Evolutionary conservation across 2,888 invertebrate genomes (phyloP).

Genomic region (Orthonychiurus folsomi): DNA sequence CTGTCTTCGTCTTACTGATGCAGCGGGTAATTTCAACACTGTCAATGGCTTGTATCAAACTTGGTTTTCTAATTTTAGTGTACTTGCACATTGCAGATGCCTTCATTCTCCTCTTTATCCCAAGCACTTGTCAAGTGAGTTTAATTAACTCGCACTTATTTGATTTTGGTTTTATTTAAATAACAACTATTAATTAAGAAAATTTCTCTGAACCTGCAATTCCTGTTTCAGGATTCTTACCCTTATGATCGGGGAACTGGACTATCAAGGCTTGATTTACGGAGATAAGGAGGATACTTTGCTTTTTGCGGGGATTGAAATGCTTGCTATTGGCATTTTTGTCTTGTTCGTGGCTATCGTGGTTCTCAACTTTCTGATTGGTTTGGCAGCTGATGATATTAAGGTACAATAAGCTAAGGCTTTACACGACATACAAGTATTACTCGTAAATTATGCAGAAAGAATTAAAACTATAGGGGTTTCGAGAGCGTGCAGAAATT

Average conservation of each 20-base stretch:
- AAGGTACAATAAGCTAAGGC: not conserved
- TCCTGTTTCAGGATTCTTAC: constrained; percentile 8
- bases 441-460: not conserved
- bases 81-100: constrained; percentile 10
- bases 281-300: not conserved
- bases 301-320: constrained; percentile 12
- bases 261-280: constrained; percentile 11
- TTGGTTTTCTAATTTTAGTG: not conserved
- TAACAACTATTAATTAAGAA: too few relatives aligned
- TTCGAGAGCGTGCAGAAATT: constrained; percentile 2
- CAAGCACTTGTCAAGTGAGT: constrained; percentile 13
- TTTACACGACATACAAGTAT: constrained; percentile 5
- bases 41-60: not conserved
- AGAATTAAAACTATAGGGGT: not conserved
- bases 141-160: too few relatives aligned
- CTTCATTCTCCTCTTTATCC: constrained; percentile 11
- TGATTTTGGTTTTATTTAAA: too few relatives aligned
- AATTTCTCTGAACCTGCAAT: too few relatives aligned
- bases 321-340: constrained; percentile 11
- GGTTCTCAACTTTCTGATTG: constrained; percentile 11
- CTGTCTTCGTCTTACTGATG: constrained; percentile 11
- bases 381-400: constrained; percentile 13
- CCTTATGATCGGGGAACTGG: constrained; percentile 9
- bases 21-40: constrained; percentile 6
- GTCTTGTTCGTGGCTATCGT: constrained; percentile 10